Percentiles rank a stretch among this genome's conserved stretches.
phyloP scores from a whole-genome alignment of 2,113 vertebrate genomes.

The Sinocyclocheilus anshuiensis region DNA sequence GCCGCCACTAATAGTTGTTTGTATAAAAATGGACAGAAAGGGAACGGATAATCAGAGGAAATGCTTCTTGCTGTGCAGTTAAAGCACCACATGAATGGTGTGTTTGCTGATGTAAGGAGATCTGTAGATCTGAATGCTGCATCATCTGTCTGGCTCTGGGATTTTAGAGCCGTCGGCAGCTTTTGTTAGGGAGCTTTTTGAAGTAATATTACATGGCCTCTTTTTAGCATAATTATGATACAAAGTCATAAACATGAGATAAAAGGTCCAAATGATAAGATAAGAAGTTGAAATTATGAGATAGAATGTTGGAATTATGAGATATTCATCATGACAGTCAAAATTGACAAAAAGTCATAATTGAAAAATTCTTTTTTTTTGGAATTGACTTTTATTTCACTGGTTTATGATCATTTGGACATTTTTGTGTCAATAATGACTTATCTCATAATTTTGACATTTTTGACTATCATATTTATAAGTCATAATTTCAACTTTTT shows the following conservation, averaged over 20 bases:
- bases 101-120: not conserved
- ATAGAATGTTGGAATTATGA: not conserved
- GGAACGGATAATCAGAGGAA: slow-evolving; percentile 13
- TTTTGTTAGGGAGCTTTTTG: not conserved
- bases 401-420: too few species aligned
- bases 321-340: not conserved
- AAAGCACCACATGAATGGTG: not conserved
- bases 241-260: too few species aligned
- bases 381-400: too few species aligned
- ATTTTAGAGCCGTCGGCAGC: not conserved
- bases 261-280: too few species aligned
- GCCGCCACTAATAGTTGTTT: slow-evolving; percentile 21
- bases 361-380: not conserved
- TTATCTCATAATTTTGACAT: too few species aligned
- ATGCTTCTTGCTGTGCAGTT: not conserved
- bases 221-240: too few species aligned
- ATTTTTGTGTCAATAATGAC: too few species aligned
- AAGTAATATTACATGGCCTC: not conserved
- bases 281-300: not conserved
- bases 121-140: not conserved
- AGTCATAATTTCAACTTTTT: too few species aligned
- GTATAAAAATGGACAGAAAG: not conserved
- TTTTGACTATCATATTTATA: too few species aligned
- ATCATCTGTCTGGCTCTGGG: not conserved
- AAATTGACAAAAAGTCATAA: too few species aligned